phyloP scores from a whole-genome alignment of 2,797 vertebrate species.

The Ctenosaura bakeri region DNA sequence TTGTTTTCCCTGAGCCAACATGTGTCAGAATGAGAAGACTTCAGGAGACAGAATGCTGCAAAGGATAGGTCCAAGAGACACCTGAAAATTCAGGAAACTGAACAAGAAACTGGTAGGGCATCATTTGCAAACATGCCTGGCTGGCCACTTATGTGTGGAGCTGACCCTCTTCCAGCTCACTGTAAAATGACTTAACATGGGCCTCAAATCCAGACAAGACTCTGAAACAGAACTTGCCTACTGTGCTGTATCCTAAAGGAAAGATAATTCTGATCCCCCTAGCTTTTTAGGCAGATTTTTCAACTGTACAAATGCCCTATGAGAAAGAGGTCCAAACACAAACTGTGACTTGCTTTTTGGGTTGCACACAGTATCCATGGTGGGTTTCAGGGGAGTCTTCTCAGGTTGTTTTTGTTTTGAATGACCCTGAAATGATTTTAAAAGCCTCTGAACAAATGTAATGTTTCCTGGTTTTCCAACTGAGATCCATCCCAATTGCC shows the following conservation, averaged over 20 bases:
- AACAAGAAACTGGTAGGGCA: not conserved
- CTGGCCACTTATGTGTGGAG: not conserved
- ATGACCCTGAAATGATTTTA: too few species aligned
- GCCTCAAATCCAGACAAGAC: not conserved
- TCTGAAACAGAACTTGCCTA: not conserved
- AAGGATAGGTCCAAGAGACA: constrained; percentile 57
- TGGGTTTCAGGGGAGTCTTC: too few species aligned
- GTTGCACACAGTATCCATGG: not conserved
- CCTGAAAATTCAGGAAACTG: not conserved
- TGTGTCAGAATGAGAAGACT: constrained; percentile 77
- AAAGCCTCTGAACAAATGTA: too few species aligned
- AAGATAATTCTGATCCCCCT: not conserved
- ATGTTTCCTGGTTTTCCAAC: too few species aligned
- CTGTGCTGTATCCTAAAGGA: not conserved
- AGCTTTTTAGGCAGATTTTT: not conserved
- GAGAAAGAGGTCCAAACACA: not conserved
- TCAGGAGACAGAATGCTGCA: constrained; percentile 76
- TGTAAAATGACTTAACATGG: not conserved
- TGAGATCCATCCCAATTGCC: too few species aligned
- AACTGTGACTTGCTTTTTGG: not conserved
- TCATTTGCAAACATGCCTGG: not conserved
- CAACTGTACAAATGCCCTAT: not conserved
- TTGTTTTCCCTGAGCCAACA: constrained; percentile 63
- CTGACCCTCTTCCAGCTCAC: not conserved
- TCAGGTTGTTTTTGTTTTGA: too few species aligned